Percentiles rank a stretch among this genome's conserved stretches.
Evolutionary conservation across 2,797 vertebrate species (phyloP).

Genomic region (Dicrostonyx torquatus): DNA sequence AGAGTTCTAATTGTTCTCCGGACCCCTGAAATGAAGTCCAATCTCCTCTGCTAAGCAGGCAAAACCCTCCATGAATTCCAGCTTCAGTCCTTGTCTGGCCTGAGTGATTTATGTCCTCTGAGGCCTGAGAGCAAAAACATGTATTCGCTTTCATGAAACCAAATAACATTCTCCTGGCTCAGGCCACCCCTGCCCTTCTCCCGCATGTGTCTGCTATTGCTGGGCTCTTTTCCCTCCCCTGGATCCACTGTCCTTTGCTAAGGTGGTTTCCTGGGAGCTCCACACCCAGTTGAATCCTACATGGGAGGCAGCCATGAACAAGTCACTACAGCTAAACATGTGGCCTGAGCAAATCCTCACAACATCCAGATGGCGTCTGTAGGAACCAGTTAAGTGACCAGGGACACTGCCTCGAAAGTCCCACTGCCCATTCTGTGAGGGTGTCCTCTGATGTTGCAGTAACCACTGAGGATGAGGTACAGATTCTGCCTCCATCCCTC

Average conservation of each 20-base stretch:
- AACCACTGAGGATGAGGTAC: not conserved
- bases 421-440: not conserved
- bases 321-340: not conserved
- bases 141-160: not conserved
- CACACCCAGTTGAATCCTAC: not conserved
- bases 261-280: not conserved
- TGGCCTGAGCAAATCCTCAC: slow-evolving; percentile 8
- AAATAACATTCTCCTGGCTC: not conserved
- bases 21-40: slow-evolving; percentile 38
- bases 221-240: not conserved
- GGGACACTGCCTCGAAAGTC: not conserved
- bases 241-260: not conserved
- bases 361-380: not conserved
- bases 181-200: not conserved
- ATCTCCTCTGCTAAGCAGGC: slow-evolving; percentile 9
- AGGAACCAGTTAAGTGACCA: not conserved
- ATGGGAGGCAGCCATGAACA: not conserved
- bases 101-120: not conserved
- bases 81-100: not conserved
- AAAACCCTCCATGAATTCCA: slow-evolving; percentile 48
- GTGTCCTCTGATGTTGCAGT: not conserved
- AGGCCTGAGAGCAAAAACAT: not conserved
- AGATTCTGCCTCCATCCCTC: not conserved
- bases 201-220: not conserved
- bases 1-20: slow-evolving; percentile 19